Evolutionary conservation across 2,113 vertebrate genomes (phyloP), one percentile per base, ranked within the genome.

Genomic region (Semicossyphus pulcher): DNA sequence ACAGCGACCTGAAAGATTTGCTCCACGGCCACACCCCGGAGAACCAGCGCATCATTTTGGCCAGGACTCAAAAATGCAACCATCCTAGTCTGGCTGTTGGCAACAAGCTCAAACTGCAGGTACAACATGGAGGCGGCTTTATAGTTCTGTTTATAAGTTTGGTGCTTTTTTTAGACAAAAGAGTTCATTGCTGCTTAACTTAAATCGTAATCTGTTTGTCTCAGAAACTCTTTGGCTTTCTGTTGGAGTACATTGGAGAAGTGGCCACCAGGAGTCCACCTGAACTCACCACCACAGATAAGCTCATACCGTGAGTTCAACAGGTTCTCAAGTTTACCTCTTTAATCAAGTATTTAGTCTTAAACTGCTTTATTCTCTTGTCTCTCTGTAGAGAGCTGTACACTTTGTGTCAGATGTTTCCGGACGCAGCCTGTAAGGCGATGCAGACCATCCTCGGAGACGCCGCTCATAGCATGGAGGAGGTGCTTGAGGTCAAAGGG

Each of bases 61-160:
- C 96, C 69, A 92, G 97, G 49, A 96, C 96, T 65, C 94, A 94
- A 85, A 97, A 97, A 41, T 95, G 95, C 87, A 96, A 95, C 90
- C 98, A 99, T 56, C 96, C 97, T 0, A 96, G 97, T 81, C 92
- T 99, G 41, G 95, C 95, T 29, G 91, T 67, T 1, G 97, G 96
- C 64, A 99, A 98, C 90, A 99, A 97, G 81, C 88, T 94, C 0
- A 98, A 97, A 61, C 74, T 99, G 57, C 94, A 98, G 86, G 97
- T 92, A 81, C 7, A 42, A 3, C 1, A 10, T 7, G 16, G 3
- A 26, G 8, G 1, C 2, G 32, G 28, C 12, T 2, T 0, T 7
- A 2, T n/a, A 15, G 21, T 8, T 21, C 4, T 53, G 5, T 44
- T 29, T 2, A 16, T 52, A 6, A 9, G 21, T 16, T 11, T 15